phyloP scores from a whole-genome alignment of 1,140 invertebrate species.

The Teleopsis dalmanni region DNA sequence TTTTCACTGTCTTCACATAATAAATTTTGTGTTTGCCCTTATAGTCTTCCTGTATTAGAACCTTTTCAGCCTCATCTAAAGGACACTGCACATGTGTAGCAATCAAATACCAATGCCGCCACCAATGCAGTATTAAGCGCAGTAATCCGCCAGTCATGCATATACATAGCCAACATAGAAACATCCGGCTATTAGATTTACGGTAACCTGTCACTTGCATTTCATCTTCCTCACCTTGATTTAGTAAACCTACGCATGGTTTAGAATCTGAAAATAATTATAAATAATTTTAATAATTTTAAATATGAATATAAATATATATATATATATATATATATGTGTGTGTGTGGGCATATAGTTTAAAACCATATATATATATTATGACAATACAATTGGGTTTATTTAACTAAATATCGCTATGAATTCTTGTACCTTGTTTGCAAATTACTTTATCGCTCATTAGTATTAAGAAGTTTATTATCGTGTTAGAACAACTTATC shows the following conservation, averaged over 20 bases:
- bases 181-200: constrained; percentile 45
- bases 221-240: constrained; percentile 60
- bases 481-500: too few relatives aligned
- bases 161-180: constrained; percentile 56
- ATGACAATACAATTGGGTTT: background rate
- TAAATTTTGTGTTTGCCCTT: constrained; percentile 61
- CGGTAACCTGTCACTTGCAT: constrained; percentile 63
- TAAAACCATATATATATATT: background rate
- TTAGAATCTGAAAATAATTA: constrained; percentile 21
- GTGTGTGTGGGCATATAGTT: background rate
- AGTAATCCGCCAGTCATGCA: constrained; percentile 64
- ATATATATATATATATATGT: background rate
- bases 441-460: background rate
- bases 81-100: constrained; percentile 63
- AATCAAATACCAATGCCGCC: constrained; percentile 68
- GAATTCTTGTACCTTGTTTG: background rate
- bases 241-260: constrained; percentile 45
- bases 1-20: constrained; percentile 54
- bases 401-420: background rate
- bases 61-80: constrained; percentile 63
- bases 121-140: constrained; percentile 80
- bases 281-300: background rate
- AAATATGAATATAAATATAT: background rate
- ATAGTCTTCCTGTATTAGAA: constrained; percentile 69
- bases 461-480: background rate